Conservation (phyloP, 1,140 invertebrate species). For the Drepana arcuata region DNA sequence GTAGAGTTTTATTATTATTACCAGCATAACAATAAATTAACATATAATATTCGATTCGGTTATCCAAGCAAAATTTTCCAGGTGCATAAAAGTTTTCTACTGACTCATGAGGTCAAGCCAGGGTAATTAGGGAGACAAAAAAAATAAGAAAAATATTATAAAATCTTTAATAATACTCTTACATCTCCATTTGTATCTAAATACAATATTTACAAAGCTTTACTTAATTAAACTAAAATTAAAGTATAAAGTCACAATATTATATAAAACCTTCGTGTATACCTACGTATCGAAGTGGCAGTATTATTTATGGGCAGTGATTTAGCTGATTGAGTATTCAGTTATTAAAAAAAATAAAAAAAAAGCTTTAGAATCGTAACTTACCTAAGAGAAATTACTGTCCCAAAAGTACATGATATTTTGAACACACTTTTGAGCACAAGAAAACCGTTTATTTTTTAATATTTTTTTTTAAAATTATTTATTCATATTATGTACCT, state of each 20-base stretch:
- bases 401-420: slow-evolving; percentile 48
- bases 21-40: too few relatives aligned
- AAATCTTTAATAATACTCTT: slow-evolving; percentile 63
- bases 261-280: slow-evolving; percentile 15
- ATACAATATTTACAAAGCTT: slow-evolving; percentile 68
- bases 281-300: slow-evolving; percentile 16
- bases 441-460: not conserved
- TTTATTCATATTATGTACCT: slow-evolving; percentile 32
- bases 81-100: too few relatives aligned
- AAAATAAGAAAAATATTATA: slow-evolving; percentile 19
- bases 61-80: too few relatives aligned
- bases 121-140: not conserved
- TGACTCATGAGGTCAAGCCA: too few relatives aligned
- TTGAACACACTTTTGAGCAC: not conserved
- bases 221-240: slow-evolving; percentile 32
- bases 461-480: not conserved
- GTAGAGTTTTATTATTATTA: too few relatives aligned
- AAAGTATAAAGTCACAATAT: slow-evolving; percentile 36
- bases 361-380: slow-evolving; percentile 25
- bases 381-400: slow-evolving; percentile 27
- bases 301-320: slow-evolving; percentile 49
- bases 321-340: slow-evolving; percentile 56
- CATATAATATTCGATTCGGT: too few relatives aligned
- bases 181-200: slow-evolving; percentile 61
- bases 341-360: slow-evolving; percentile 20